Evolutionary conservation across 2,113 vertebrate species (phyloP), one percentile per base, ranked within the genome.

Genomic region (Syngnathoides biaculeatus): DNA sequence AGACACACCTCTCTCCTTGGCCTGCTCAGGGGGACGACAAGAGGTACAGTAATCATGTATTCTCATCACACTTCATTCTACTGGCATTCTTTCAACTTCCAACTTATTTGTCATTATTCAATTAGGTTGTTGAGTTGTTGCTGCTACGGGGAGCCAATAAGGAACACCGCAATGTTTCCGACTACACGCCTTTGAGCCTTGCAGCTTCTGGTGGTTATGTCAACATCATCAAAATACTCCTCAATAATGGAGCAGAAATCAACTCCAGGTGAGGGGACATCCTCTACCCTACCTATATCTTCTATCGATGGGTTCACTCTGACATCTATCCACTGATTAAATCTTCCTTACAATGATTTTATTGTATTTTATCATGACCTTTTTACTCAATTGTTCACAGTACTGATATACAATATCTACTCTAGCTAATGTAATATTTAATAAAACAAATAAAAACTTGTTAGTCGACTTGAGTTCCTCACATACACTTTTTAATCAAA

Each of bases 211-310:
- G 97, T 70, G 97, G 97, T 88, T 99, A 99, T 35, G 97, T 99
- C 77, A 98, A 98, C 85, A 99, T 99, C 86, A 99, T 99, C 88
- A 99, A 98, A 86, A 99, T 98, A 88, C 94, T 99, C 64, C 94
- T 99, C 71, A 99, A 96, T 83, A 96, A 96, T 72, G 97, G 96
- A 72, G 97, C 97, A 74, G 97, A 99, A 91, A 99, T 99, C 68
- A 99, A 99, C 92, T 99, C 97, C 84, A 95, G 97, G 97, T 99
- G 90, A 80, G 72, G 1, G 5, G 26, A 22, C 9, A 15, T 35
- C 20, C 42, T 8, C 7, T 1, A 60, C 3, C 11, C 22, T 42
- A 43, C 42, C 14, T 15, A 45, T 30, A 7, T 62, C 26, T 22
- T n/a, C 4, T 12, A 5, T 35, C 43, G 17, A 27, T n/a, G 35